A percentile compares a stretch with the other conserved stretches of the same genome.
phyloP scores from a whole-genome alignment of 2,888 invertebrate genomes.

The Anaspis maculata region DNA sequence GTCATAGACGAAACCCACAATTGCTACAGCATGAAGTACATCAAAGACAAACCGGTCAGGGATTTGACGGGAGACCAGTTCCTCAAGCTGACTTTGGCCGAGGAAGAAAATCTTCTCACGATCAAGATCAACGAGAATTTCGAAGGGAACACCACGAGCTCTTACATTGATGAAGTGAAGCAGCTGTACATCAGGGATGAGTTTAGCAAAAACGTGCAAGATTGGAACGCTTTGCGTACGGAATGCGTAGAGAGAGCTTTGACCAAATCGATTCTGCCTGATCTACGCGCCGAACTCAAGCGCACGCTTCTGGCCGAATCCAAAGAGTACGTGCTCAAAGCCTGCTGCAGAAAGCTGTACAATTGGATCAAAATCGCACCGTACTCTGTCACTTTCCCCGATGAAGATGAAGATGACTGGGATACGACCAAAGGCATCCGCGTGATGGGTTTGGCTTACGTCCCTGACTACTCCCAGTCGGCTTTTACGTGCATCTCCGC shows the following conservation, averaged over 20 bases:
- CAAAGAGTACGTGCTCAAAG: conserved; percentile 74
- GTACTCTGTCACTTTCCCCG: conserved; percentile 60
- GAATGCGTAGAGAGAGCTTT: conserved; percentile 85
- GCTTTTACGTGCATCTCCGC: conserved; percentile 84
- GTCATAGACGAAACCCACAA: conserved; percentile 94
- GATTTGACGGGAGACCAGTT: conserved; percentile 87
- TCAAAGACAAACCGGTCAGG: conserved; percentile 86
- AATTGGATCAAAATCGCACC: conserved; percentile 87
- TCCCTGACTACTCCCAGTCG: conserved; percentile 73
- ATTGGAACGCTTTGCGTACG: conserved; percentile 88
- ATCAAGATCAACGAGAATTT: conserved; percentile 65
- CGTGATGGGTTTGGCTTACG: conserved; percentile 82
- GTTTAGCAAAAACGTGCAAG: conserved; percentile 86
- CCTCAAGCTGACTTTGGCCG: conserved; percentile 71
- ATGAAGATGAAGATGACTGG: conserved; percentile 90
- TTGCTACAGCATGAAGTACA: conserved; percentile 79
- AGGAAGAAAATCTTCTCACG: conserved; percentile 73
- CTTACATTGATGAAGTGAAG: conserved; percentile 84
- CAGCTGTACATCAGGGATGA: conserved; percentile 85
- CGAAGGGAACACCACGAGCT: conserved; percentile 66
- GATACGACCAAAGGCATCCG: conserved; percentile 75
- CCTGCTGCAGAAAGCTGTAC: conserved; percentile 78
- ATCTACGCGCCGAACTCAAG: conserved; percentile 77
- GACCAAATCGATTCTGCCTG: conserved; percentile 80
- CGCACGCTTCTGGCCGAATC: conserved; percentile 75